These are phyloP conservation scores for Eueides isabella DNA, from an alignment of 1,140 invertebrate species.

Conservation along the genomic window DNA sequence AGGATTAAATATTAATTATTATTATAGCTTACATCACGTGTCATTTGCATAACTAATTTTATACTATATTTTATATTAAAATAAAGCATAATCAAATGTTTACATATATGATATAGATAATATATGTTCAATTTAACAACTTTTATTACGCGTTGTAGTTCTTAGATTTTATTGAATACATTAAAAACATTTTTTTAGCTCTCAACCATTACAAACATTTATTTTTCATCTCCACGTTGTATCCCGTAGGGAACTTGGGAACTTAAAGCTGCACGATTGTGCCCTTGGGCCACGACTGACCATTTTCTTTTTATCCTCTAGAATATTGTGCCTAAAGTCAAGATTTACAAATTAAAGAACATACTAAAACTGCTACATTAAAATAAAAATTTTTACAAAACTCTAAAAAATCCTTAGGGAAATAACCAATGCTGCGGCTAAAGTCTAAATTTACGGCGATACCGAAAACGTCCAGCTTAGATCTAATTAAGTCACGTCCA, in stretches of 20 bases:
- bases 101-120: no score
- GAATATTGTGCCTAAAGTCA: no score
- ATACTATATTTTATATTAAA: slow-evolving; percentile 1
- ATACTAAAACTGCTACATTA: background rate
- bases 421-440: background rate
- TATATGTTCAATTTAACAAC: no score
- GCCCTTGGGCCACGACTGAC: no score
- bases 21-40: background rate
- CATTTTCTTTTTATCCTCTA: no score
- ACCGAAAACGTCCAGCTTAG: slow-evolving; percentile 1
- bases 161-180: no score
- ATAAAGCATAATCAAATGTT: background rate
- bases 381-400: background rate
- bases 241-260: no score
- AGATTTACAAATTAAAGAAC: background rate
- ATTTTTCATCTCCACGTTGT: no score
- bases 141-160: no score
- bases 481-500: slow-evolving; percentile 1
- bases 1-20: background rate
- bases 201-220: no score
- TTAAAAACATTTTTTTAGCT: no score
- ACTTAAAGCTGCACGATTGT: no score
- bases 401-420: background rate
- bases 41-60: background rate
- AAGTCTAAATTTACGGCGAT: background rate